Base-by-base conservation (phyloP, 2,888 invertebrate genomes). In the Drosophila subsilvestris region DNA sequence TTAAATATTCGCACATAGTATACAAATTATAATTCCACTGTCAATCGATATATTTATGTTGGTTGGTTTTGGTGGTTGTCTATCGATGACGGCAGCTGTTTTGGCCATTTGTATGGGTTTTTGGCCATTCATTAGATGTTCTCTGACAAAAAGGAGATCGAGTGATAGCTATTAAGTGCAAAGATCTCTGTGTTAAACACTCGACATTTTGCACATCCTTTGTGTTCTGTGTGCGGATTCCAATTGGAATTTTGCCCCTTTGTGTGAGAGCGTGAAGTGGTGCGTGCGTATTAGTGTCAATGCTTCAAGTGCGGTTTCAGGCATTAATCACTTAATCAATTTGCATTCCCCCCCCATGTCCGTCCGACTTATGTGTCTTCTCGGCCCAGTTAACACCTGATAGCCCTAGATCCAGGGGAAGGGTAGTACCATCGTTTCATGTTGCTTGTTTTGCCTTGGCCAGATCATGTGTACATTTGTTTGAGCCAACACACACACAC, bases 31-130 rank as follows among this genome's bases (percentile, higher is more conserved):
- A 53, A 43, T 61, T 53, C 43, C 48, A n/a, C 17, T 14, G 47
- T 45, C 27, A 63, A 63, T 71, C 81, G 78, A 79, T 84, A 83
- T 44, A 53, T 50, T 25, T 48, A 22, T 61, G 37, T 42, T 53
- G 22, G 22, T 20, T 20, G 20, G 25, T 25, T 25, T 25, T 25
- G 25, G 5, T 25, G 25, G 25, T 44, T 42, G 37, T 42, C 58
- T 78, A 86, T 80, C 86, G 86, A 76, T 83, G 83, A 83, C 86
- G 83, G 83, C 83, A 83, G 83, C 83, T 83, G 83, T 86, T 83
- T 80, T 85, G 78, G 67, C 83, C 77, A 49, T 47, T 62, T 48
- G 29, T 51, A 27, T 32, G 22, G 22, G 44, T 44, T 56, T 43
- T 12, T 55, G 22, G 43, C 27, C 25, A 22, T 14, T n/a, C 42